Evolutionary conservation across 2,888 invertebrate genomes (phyloP).

Genomic region (Drosophila picticornis): DNA sequence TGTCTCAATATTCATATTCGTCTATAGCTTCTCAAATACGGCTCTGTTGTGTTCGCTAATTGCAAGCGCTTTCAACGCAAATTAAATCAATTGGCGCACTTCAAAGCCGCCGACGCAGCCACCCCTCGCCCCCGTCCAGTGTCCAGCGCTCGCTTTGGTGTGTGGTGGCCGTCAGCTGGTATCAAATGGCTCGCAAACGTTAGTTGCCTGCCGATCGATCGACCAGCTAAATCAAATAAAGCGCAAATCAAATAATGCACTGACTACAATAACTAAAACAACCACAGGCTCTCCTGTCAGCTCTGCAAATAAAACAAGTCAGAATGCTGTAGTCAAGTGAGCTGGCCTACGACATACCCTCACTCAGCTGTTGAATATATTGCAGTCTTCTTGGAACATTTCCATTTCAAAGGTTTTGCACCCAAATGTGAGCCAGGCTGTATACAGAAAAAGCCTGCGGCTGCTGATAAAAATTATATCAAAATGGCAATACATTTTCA

Average conservation of each 20-base stretch:
- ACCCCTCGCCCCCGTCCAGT: conserved; percentile 1
- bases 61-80: conserved; percentile 67
- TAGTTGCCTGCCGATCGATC: conserved; percentile 19
- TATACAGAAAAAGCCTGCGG: too few relatives aligned
- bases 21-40: background rate
- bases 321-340: too few relatives aligned
- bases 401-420: too few relatives aligned
- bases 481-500: too few relatives aligned
- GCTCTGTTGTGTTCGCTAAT: conserved; percentile 48
- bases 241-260: conserved; percentile 66
- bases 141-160: background rate
- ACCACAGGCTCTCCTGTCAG: background rate
- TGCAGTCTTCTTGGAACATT: too few relatives aligned
- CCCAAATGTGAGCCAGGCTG: too few relatives aligned
- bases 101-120: conserved; percentile 56
- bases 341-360: too few relatives aligned
- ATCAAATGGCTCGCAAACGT: conserved; percentile 44
- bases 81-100: conserved; percentile 72
- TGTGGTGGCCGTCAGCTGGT: conserved; percentile 50
- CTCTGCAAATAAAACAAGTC: too few relatives aligned
- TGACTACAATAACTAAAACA: conserved; percentile 23
- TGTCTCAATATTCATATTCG: background rate
- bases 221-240: conserved; percentile 67
- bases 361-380: too few relatives aligned
- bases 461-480: too few relatives aligned